phyloP scores from a whole-genome alignment of 2,888 invertebrate genomes.

The Mimas tiliae region DNA sequence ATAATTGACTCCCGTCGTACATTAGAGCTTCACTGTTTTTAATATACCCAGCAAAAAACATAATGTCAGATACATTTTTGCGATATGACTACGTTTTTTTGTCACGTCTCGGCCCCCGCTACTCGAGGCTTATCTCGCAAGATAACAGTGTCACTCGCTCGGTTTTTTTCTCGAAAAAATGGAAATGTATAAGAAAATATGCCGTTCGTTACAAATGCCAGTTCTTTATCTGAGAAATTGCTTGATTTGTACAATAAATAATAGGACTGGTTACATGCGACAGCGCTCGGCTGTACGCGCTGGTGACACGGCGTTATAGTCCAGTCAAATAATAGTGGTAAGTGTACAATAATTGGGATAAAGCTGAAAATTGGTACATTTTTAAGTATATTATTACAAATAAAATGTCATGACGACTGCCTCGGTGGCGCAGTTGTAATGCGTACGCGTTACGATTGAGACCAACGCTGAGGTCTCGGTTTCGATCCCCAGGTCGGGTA shows the following conservation, averaged over 20 bases:
- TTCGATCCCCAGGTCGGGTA: too few species aligned
- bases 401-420: too few species aligned
- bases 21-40: slow-evolving; percentile 13
- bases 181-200: slow-evolving; percentile 31
- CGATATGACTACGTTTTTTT: slow-evolving; percentile 43
- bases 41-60: slow-evolving; percentile 34
- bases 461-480: too few species aligned
- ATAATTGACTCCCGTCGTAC: background rate
- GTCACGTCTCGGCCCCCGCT: slow-evolving; percentile 46
- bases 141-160: slow-evolving; percentile 47
- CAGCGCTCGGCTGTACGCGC: background rate
- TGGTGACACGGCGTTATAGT: background rate
- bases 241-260: slow-evolving; percentile 11
- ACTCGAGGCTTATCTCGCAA: slow-evolving; percentile 47
- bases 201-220: slow-evolving; percentile 17
- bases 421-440: too few species aligned
- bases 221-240: slow-evolving; percentile 10
- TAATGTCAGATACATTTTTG: slow-evolving; percentile 47
- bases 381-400: too few species aligned
- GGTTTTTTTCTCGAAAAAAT: slow-evolving; percentile 39
- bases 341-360: too few species aligned
- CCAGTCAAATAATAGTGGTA: too few species aligned
- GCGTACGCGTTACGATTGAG: too few species aligned
- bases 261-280: background rate
- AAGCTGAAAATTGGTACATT: too few species aligned